Evolutionary conservation across 1,140 invertebrate species (phyloP).

Genomic region (Trinorchestia longiramus): DNA sequence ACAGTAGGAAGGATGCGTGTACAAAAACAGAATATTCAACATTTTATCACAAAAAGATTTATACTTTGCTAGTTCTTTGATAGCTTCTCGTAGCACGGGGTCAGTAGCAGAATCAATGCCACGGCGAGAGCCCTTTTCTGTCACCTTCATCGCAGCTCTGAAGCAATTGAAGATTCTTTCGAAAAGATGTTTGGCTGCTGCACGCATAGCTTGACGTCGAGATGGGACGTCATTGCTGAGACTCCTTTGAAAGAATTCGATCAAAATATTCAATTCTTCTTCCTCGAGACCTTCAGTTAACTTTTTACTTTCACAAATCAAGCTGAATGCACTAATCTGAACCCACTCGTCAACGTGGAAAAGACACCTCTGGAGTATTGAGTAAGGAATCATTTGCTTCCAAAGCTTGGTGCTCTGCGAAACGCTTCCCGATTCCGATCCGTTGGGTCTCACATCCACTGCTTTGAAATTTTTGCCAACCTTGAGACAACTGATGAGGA

Average conservation of each 20-base stretch:
- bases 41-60: neutral
- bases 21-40: neutral
- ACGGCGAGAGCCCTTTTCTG: neutral
- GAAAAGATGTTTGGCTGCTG: slow-evolving; percentile 28
- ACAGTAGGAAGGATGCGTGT: slow-evolving; percentile 55
- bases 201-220: slow-evolving; percentile 36
- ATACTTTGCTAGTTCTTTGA: neutral
- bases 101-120: neutral
- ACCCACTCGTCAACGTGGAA: slow-evolving; percentile 68
- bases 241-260: slow-evolving; percentile 67
- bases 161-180: neutral
- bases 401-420: slow-evolving; percentile 47
- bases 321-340: slow-evolving; percentile 74
- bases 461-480: slow-evolving; percentile 59
- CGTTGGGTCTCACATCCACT: neutral
- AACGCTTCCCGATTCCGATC: too few species aligned
- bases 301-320: slow-evolving; percentile 82
- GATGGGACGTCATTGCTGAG: slow-evolving; percentile 22
- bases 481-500: slow-evolving; percentile 65
- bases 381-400: slow-evolving; percentile 62
- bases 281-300: slow-evolving; percentile 77
- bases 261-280: slow-evolving; percentile 78
- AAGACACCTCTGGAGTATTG: slow-evolving; percentile 57
- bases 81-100: neutral
- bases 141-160: neutral